phyloP scores from a whole-genome alignment of 2,797 vertebrate species.

The Carapus acus region DNA sequence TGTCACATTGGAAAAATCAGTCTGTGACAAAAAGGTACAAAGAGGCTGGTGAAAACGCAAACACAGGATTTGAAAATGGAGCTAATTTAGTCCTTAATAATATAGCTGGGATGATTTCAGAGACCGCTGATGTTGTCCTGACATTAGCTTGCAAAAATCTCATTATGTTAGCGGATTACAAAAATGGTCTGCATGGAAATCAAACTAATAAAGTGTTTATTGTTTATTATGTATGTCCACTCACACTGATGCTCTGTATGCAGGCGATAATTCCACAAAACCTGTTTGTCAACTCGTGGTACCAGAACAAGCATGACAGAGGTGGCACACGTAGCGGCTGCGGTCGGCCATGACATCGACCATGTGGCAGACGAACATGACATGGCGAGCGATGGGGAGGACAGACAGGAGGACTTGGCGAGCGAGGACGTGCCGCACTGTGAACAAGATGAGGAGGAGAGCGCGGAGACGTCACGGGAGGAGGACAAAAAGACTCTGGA shows the following conservation, averaged over 20 bases:
- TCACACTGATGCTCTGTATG: neutral
- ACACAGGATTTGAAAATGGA: too few relatives aligned
- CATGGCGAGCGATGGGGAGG: conserved; percentile 2
- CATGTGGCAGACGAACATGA: conserved; percentile 11
- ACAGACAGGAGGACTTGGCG: neutral
- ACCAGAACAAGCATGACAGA: conserved; percentile 68
- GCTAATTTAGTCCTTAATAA: too few relatives aligned
- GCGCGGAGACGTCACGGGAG: neutral
- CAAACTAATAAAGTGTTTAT: too few relatives aligned
- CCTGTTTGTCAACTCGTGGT: conserved; percentile 50
- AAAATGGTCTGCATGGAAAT: too few relatives aligned
- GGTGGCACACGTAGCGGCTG: conserved; percentile 56
- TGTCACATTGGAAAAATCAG: too few relatives aligned
- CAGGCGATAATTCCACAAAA: conserved; percentile 45
- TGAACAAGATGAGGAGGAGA: conserved; percentile 18
- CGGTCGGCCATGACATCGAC: conserved; percentile 36
- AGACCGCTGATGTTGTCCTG: too few relatives aligned
- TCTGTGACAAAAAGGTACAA: too few relatives aligned
- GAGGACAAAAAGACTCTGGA: conserved; percentile 12
- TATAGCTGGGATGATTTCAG: too few relatives aligned
- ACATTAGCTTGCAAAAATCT: too few relatives aligned
- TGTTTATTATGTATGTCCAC: neutral
- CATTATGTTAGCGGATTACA: too few relatives aligned
- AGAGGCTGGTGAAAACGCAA: too few relatives aligned
- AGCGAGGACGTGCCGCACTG: conserved; percentile 5